Conservation (phyloP, 1,140 invertebrate genomes). For the Procambarus clarkii region DNA sequence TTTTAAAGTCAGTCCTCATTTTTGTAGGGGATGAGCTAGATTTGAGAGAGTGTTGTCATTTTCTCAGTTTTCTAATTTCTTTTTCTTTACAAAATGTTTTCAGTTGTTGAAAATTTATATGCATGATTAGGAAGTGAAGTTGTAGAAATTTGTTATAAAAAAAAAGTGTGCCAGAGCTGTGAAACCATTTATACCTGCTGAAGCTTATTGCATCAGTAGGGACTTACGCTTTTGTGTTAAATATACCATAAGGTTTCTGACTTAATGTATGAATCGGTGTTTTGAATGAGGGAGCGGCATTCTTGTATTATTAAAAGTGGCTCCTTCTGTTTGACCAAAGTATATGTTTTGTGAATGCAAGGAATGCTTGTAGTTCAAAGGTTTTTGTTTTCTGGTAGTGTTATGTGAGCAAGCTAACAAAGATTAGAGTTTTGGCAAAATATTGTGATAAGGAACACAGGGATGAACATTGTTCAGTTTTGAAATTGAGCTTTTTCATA, state of each 20-base stretch:
- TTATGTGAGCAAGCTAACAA: background rate
- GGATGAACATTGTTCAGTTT: background rate
- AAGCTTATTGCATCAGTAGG: conserved; percentile 4
- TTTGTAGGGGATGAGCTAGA: conserved; percentile 51
- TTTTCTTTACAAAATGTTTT: conserved; percentile 29
- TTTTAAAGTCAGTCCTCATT: conserved; percentile 36
- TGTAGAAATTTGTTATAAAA: conserved; percentile 19
- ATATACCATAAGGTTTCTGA: conserved; percentile 11
- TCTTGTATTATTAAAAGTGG: background rate
- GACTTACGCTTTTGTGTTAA: conserved; percentile 14
- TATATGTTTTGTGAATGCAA: conserved; percentile 43
- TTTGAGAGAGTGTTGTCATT: conserved; percentile 26
- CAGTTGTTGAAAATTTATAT: conserved; percentile 16
- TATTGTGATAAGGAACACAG: background rate
- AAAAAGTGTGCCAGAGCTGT: conserved; percentile 22
- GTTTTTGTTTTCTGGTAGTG: conserved; percentile 18
- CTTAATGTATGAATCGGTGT: conserved; percentile 21
- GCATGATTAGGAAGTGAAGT: conserved; percentile 17
- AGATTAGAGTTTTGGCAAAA: background rate
- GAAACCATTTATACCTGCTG: conserved; percentile 2
- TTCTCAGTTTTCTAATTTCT: conserved; percentile 7
- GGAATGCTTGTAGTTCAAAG: conserved; percentile 24
- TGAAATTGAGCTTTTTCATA: background rate
- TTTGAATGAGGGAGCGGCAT: conserved; percentile 34
- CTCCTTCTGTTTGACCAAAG: conserved; percentile 58